These are phyloP conservation scores for Acleris sparsana DNA, from an alignment of 2,888 invertebrate species.

Conservation along the genomic window DNA sequence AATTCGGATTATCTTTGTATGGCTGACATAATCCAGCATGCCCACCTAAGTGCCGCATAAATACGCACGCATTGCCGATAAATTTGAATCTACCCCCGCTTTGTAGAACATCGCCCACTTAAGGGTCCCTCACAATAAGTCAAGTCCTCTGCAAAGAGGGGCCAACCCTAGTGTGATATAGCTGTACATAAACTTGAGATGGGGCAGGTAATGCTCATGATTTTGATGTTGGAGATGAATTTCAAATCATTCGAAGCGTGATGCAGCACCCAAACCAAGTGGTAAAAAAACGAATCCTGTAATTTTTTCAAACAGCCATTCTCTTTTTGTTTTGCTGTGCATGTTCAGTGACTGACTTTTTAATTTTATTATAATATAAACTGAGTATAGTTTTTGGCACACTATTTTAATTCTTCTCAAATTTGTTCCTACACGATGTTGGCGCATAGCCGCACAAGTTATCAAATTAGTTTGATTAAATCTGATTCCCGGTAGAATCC, in stretches of 20 bases:
- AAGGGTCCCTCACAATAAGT: slow-evolving; percentile 62
- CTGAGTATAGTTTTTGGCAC: too few species aligned
- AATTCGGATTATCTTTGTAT: slow-evolving; percentile 4
- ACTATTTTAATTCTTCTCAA: too few species aligned
- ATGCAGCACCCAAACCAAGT: not conserved
- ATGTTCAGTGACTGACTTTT: too few species aligned
- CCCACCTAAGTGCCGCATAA: slow-evolving; percentile 60
- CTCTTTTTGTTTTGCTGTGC: too few species aligned
- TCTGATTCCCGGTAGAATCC: too few species aligned
- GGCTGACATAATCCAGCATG: slow-evolving; percentile 39
- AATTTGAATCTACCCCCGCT: slow-evolving; percentile 66
- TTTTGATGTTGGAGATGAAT: slow-evolving; percentile 1
- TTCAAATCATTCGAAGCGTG: not conserved
- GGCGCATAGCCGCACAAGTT: too few species aligned
- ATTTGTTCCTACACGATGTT: too few species aligned
- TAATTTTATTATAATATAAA: too few species aligned
- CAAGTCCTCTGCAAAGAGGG: slow-evolving; percentile 64
- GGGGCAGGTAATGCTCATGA: not conserved
- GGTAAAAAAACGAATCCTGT: too few species aligned
- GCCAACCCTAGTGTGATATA: slow-evolving; percentile 32
- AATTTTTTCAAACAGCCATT: too few species aligned
- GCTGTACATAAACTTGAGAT: slow-evolving; percentile 15
- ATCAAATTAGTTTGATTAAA: too few species aligned
- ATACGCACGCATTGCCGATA: slow-evolving; percentile 63
- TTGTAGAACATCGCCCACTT: slow-evolving; percentile 54